Evolutionary conservation across 1,140 invertebrate genomes (phyloP).

Genomic region (Babylonia areolata): DNA sequence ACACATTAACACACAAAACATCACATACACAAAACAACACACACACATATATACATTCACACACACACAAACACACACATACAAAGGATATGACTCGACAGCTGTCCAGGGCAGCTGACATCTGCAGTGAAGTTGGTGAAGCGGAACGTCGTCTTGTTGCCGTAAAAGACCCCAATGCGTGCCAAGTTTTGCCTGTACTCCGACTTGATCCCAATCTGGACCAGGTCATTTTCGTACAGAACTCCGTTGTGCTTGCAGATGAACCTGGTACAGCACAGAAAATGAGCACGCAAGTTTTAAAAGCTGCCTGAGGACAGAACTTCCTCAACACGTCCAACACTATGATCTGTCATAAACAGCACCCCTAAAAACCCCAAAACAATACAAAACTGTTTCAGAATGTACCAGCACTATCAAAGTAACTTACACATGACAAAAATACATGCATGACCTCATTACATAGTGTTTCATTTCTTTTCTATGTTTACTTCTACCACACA

Average conservation of each 20-base stretch:
- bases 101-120: conserved; percentile 55
- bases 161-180: conserved; percentile 96
- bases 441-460: no score
- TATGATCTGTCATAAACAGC: no score
- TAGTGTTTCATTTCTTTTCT: no score
- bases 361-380: no score
- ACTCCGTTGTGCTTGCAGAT: conserved; percentile 93
- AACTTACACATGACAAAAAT: no score
- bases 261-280: conserved; percentile 81
- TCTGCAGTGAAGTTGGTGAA: conserved; percentile 78
- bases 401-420: no score
- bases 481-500: no score
- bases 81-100: conserved; percentile 65
- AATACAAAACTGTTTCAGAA: no score
- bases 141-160: conserved; percentile 95
- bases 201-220: conserved; percentile 99
- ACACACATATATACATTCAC: not conserved
- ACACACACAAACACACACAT: not conserved
- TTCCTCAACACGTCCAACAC: no score
- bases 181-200: conserved; percentile 95
- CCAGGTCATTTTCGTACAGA: conserved; percentile 97
- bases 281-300: not conserved
- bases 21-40: no score
- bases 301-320: not conserved
- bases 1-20: not conserved